Conservation (phyloP, 2,113 vertebrate species). For the Sula dactylatra region DNA sequence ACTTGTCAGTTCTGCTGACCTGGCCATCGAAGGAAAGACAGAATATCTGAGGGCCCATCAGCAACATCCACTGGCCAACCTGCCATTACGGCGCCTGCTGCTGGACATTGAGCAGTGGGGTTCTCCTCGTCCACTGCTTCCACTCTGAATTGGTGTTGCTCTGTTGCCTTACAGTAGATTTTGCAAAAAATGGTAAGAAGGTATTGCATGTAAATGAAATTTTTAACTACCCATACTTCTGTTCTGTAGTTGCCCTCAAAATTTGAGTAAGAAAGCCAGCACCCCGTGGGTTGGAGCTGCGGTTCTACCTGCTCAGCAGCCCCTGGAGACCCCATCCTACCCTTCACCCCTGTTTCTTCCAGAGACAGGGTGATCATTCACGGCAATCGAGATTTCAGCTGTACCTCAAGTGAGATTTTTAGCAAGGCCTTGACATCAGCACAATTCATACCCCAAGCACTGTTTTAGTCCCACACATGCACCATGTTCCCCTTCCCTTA, state of each 20-base stretch:
- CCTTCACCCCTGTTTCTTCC: not conserved
- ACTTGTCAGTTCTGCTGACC: not conserved
- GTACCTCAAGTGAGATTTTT: not conserved
- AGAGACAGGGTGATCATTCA: not conserved
- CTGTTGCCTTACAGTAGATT: not conserved
- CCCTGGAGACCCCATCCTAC: not conserved
- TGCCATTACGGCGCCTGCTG: rapidly evolving
- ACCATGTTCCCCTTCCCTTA: not conserved
- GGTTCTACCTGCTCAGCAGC: not conserved
- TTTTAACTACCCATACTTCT: not conserved
- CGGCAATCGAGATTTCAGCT: not conserved
- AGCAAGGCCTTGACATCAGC: not conserved
- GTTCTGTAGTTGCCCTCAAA: not conserved
- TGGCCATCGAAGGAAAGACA: not conserved
- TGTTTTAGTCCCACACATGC: not conserved
- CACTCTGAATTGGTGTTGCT: not conserved
- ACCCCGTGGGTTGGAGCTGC: not conserved
- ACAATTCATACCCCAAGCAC: rapidly evolving
- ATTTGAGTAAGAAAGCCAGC: not conserved
- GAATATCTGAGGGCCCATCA: not conserved
- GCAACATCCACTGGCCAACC: not conserved
- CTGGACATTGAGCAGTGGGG: too few relatives aligned
- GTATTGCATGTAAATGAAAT: not conserved
- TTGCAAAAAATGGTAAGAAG: not conserved
- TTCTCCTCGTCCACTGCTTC: not conserved